A percentile compares a stretch with the other conserved stretches of the same genome.
These are phyloP conservation scores for Lanius collurio DNA, from an alignment of 2,113 vertebrate species.

Conservation along the genomic window DNA sequence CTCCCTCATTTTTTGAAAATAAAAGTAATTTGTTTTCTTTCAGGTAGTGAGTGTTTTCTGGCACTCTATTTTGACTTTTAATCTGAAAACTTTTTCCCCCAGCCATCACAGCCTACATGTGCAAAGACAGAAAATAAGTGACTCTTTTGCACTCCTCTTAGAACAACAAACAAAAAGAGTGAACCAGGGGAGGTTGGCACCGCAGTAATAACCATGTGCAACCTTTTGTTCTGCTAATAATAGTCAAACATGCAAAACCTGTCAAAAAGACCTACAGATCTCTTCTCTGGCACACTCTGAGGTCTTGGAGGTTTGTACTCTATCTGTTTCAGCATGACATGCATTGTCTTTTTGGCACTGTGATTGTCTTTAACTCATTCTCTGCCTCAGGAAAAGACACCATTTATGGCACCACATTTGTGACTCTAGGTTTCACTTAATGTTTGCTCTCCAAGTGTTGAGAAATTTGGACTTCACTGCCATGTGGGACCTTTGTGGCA, in stretches of 20 bases:
- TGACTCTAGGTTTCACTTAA: conserved; percentile 49
- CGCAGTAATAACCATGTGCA: conserved; percentile 20
- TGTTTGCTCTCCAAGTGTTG: not conserved
- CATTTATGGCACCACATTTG: conserved; percentile 50
- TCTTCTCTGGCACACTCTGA: conserved; percentile 41
- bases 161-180: conserved; percentile 9
- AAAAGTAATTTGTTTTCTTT: not conserved
- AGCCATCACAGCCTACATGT: not conserved
- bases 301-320: conserved; percentile 38
- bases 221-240: conserved; percentile 47
- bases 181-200: not conserved
- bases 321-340: conserved; percentile 59
- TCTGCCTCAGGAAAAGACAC: conserved; percentile 52
- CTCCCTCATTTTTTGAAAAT: not conserved
- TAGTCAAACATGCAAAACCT: conserved; percentile 57
- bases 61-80: not conserved
- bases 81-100: not conserved
- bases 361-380: conserved; percentile 49
- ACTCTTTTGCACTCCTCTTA: not conserved
- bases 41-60: not conserved
- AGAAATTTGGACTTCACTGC: conserved; percentile 47
- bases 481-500: not conserved
- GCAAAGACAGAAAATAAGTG: not conserved
- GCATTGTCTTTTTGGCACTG: conserved; percentile 51
- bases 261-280: conserved; percentile 47